These are phyloP conservation scores for Hafferia zeledoni DNA, from an alignment of 2,797 vertebrate genomes.

Conservation along the genomic window DNA sequence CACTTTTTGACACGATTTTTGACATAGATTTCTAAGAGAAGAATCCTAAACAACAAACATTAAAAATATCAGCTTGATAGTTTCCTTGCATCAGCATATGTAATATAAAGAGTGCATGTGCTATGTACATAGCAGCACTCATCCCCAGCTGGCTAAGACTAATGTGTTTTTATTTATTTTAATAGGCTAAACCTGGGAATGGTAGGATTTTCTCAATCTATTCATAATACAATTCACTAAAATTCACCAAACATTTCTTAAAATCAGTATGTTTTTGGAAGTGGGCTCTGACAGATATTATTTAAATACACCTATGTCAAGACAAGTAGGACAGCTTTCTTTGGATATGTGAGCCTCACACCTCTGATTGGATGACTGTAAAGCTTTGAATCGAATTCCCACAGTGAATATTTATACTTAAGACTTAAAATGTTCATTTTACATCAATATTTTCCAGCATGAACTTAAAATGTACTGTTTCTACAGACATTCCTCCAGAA, in stretches of 20 bases:
- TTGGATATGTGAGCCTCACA: background rate
- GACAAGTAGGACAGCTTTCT: background rate
- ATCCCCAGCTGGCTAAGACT: background rate
- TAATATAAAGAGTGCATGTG: background rate
- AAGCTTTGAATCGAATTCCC: background rate
- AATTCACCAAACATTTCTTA: background rate
- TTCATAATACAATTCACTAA: background rate
- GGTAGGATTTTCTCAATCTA: background rate
- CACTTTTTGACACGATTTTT: background rate
- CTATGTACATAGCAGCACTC: background rate
- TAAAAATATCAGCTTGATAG: background rate
- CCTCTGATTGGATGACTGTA: background rate
- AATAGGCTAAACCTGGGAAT: background rate
- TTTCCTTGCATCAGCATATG: background rate
- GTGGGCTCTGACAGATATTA: background rate
- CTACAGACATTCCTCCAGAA: slow-evolving; percentile 11
- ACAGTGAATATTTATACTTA: background rate
- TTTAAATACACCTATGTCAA: background rate
- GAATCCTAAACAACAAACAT: background rate
- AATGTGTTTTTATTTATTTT: background rate
- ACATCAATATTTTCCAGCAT: background rate
- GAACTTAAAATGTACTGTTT: background rate
- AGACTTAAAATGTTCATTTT: slow-evolving; percentile 18
- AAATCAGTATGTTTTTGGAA: background rate
- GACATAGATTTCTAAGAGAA: background rate